Percentiles rank a stretch among this genome's conserved stretches.
Evolutionary conservation across 2,797 vertebrate species (phyloP).

Genomic region (Sternotherus odoratus): DNA sequence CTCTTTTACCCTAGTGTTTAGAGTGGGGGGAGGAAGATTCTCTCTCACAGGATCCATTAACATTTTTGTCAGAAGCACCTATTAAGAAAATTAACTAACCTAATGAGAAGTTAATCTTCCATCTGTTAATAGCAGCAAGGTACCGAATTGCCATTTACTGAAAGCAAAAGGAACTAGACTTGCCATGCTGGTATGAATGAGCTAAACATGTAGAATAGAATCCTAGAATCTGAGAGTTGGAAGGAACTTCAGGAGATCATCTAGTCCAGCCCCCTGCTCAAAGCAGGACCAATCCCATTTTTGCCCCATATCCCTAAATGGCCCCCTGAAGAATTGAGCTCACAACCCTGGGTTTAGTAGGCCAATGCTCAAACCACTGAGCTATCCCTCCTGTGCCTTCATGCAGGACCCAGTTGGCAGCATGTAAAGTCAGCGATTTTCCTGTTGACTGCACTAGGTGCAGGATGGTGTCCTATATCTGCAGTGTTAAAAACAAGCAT

Average conservation of each 20-base stretch:
- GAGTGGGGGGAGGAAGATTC: too few species aligned
- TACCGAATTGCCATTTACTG: not conserved
- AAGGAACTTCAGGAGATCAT: too few species aligned
- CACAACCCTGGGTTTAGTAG: too few species aligned
- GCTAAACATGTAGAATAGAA: not conserved
- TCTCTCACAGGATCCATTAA: too few species aligned
- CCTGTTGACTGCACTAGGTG: not conserved
- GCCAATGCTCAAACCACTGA: too few species aligned
- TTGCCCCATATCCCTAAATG: too few species aligned
- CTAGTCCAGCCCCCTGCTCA: too few species aligned
- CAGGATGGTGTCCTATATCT: not conserved
- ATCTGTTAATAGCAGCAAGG: not conserved
- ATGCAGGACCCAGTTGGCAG: not conserved
- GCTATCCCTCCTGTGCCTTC: not conserved
- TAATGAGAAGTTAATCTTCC: conserved; percentile 59
- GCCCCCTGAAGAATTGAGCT: too few species aligned
- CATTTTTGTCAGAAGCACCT: conserved; percentile 47
- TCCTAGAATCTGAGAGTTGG: too few species aligned
- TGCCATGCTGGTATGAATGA: not conserved
- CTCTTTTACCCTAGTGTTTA: too few species aligned
- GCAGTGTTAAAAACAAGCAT: not conserved
- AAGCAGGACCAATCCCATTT: too few species aligned
- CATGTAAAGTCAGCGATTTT: not conserved
- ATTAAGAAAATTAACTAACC: conserved; percentile 58
- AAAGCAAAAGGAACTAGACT: conserved; percentile 10